These are phyloP conservation scores for Eulemur rubriventer DNA, from an alignment of 2,797 vertebrate species.

Conservation along the genomic window DNA sequence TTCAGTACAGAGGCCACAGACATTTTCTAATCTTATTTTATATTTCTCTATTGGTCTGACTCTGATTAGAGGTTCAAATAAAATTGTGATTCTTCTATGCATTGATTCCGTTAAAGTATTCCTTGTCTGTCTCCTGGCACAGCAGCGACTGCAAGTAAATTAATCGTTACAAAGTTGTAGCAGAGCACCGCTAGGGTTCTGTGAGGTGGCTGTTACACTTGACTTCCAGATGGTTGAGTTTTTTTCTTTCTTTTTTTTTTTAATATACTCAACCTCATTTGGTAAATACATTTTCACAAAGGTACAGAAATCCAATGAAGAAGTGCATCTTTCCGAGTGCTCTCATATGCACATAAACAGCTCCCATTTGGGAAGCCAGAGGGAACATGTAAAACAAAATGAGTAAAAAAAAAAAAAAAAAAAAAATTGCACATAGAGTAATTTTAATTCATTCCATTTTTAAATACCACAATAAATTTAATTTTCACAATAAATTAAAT, in stretches of 20 bases:
- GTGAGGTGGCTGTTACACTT: slow-evolving; percentile 44
- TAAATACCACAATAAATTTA: slow-evolving; percentile 91
- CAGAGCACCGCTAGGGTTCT: slow-evolving; percentile 36
- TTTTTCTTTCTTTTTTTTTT: not conserved
- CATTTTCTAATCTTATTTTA: slow-evolving; percentile 48
- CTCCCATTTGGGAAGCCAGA: not conserved
- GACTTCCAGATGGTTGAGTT: slow-evolving; percentile 53
- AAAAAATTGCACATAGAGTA: slow-evolving; percentile 84
- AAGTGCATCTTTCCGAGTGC: not conserved
- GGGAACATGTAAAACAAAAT: slow-evolving; percentile 56
- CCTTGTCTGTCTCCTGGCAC: slow-evolving; percentile 14
- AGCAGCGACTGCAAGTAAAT: not conserved
- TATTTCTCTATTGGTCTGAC: slow-evolving; percentile 54
- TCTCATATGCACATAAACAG: not conserved
- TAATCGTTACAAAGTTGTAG: slow-evolving; percentile 62
- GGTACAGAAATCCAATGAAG: slow-evolving; percentile 19
- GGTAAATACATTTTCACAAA: slow-evolving; percentile 46
- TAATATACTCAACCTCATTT: slow-evolving; percentile 51
- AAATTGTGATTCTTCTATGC: slow-evolving; percentile 34
- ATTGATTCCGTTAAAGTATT: slow-evolving; percentile 37
- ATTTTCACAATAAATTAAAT: slow-evolving; percentile 92
- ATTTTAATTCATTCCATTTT: slow-evolving; percentile 91
- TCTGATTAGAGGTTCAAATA: slow-evolving; percentile 52
- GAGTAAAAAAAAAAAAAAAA: slow-evolving; percentile 63
- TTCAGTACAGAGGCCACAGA: slow-evolving; percentile 42